These are phyloP conservation scores for Oopsacas minuta DNA, from an alignment of 37 sponge, comb jelly and placozoan genomes.

Conservation along the genomic window DNA sequence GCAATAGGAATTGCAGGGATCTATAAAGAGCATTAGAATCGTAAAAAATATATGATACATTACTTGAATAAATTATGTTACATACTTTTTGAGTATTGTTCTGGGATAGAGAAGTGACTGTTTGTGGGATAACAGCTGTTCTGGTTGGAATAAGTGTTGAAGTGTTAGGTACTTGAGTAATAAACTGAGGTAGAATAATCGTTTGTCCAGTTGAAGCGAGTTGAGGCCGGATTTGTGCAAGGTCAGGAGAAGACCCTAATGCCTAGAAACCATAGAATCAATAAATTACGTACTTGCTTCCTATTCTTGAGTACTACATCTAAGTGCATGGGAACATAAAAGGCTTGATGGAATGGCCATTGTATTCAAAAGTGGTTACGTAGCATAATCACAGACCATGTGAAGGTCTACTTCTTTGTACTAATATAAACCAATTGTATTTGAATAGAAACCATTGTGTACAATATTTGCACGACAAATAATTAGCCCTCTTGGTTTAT, in stretches of 20 bases:
- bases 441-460: background rate
- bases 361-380: background rate
- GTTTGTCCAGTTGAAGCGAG: background rate
- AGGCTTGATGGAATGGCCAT: constrained; percentile 4
- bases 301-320: background rate
- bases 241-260: background rate
- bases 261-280: background rate
- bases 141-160: background rate
- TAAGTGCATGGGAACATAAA: background rate
- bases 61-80: no score
- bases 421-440: background rate
- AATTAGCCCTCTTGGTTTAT: no score
- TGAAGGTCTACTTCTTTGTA: background rate
- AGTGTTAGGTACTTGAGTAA: background rate
- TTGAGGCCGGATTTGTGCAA: constrained; percentile 2
- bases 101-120: background rate
- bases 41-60: no score
- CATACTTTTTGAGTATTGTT: background rate
- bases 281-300: background rate
- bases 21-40: no score
- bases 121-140: background rate
- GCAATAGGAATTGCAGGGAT: background rate
- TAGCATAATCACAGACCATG: background rate
- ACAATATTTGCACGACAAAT: background rate
- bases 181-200: background rate